phyloP scores from a whole-genome alignment of 2,113 vertebrate genomes.

The Fregata magnificens region DNA sequence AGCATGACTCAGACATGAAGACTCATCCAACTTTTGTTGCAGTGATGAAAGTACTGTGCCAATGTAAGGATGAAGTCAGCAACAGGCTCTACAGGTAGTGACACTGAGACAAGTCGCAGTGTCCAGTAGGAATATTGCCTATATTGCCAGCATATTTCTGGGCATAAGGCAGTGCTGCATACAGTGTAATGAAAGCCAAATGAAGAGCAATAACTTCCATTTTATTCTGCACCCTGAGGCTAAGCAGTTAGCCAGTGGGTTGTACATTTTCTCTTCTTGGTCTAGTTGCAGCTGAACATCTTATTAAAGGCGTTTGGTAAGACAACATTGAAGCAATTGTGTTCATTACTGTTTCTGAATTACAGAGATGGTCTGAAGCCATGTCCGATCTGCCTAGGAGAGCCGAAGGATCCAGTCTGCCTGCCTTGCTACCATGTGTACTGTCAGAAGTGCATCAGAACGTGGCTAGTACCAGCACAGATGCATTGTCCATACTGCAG shows the following conservation, averaged over 20 bases:
- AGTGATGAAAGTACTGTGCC: conserved; percentile 79
- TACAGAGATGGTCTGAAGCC: conserved; percentile 72
- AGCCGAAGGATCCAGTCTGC: conserved; percentile 78
- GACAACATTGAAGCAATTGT: neutral
- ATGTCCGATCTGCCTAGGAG: conserved; percentile 81
- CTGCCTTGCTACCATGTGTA: conserved; percentile 85
- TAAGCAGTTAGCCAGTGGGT: neutral
- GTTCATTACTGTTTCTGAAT: neutral
- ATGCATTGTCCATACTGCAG: conserved; percentile 83
- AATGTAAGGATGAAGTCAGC: conserved; percentile 83
- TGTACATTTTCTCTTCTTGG: neutral
- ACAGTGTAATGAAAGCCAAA: neutral
- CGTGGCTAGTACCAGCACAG: conserved; percentile 75
- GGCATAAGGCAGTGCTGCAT: neutral
- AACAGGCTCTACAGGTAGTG: conserved; percentile 76
- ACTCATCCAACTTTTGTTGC: conserved; percentile 76
- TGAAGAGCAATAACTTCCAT: neutral
- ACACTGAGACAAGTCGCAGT: neutral
- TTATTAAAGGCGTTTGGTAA: neutral
- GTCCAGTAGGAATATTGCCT: neutral
- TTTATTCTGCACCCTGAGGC: neutral
- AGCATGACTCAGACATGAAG: conserved; percentile 82
- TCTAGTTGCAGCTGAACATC: neutral
- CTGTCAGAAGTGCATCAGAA: conserved; percentile 80
- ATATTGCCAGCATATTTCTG: neutral